phyloP scores from a whole-genome alignment of 2,113 vertebrate genomes.

The Gavialis gangeticus region DNA sequence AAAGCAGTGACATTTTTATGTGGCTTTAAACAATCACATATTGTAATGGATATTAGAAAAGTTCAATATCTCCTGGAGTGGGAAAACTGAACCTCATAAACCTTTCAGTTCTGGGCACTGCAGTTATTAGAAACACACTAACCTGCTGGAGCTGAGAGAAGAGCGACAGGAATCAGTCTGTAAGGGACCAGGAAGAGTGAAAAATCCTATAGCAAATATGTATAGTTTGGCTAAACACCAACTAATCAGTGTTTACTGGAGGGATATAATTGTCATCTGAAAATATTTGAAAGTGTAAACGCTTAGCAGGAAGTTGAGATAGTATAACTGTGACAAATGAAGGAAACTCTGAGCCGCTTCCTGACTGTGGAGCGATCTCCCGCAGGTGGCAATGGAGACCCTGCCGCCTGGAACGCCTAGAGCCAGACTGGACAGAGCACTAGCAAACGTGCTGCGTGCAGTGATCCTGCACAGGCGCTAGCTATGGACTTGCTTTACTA shows the following conservation, averaged over 20 bases:
- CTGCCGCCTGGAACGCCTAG: not conserved
- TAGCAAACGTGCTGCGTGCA: not conserved
- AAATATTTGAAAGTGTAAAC: not conserved
- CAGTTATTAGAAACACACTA: not conserved
- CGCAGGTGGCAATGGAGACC: not conserved
- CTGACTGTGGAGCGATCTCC: not conserved
- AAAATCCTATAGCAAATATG: not conserved
- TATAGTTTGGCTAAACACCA: not conserved
- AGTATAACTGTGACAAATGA: not conserved
- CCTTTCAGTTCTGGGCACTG: not conserved
- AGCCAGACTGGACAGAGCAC: not conserved
- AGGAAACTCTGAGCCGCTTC: not conserved
- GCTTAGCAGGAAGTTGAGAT: not conserved
- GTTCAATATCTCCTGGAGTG: not conserved
- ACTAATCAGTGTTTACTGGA: not conserved
- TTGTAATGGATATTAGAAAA: not conserved
- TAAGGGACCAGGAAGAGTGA: not conserved
- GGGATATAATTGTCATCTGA: not conserved
- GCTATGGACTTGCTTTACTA: not conserved
- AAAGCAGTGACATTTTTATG: not conserved
- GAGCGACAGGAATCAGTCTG: not conserved
- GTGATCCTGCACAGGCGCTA: not conserved
- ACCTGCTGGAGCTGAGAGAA: not conserved
- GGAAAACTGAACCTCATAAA: not conserved
- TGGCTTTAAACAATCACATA: not conserved